Conservation (phyloP, 2,888 invertebrate genomes). For the Dicranocentrus wangi region DNA sequence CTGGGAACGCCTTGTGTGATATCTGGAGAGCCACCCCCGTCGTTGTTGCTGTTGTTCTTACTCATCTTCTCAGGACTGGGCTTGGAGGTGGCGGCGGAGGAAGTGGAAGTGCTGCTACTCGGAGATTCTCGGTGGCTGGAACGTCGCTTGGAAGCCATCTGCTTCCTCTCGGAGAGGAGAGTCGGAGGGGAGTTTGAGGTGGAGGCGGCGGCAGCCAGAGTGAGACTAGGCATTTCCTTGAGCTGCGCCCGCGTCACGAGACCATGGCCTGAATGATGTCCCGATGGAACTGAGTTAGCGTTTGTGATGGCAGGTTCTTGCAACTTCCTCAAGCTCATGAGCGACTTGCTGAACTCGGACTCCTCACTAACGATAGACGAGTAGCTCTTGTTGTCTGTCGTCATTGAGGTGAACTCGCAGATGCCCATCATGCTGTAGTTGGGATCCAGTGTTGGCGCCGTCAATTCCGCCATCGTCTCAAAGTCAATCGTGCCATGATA, state of each 20-base stretch:
- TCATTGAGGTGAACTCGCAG: constrained; percentile 23
- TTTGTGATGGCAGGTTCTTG: background rate
- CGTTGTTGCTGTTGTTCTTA: constrained; percentile 13
- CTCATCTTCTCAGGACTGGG: constrained; percentile 3
- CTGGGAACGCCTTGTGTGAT: constrained; percentile 45
- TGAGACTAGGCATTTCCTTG: constrained; percentile 49
- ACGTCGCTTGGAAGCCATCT: constrained; percentile 2
- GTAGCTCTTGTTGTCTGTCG: constrained; percentile 55
- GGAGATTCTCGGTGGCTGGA: background rate
- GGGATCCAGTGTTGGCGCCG: constrained; percentile 36
- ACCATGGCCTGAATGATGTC: background rate
- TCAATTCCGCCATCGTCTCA: constrained; percentile 55
- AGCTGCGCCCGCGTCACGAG: constrained; percentile 56
- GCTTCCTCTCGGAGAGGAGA: background rate
- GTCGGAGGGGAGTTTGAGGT: constrained; percentile 2
- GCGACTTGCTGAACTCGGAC: constrained; percentile 57
- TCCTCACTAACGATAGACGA: constrained; percentile 57
- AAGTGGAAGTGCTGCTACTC: background rate
- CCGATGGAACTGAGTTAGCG: too few species aligned
- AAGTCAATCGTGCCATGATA: constrained; percentile 58
- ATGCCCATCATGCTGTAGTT: constrained; percentile 18
- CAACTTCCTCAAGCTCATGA: constrained; percentile 39
- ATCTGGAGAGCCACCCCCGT: constrained; percentile 50
- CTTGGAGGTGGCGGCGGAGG: constrained; percentile 17
- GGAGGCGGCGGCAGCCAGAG: background rate